Evolutionary conservation across 2,797 vertebrate species (phyloP), one percentile per base, ranked within the genome.

Genomic region (Odontamblyopus lacepedii): DNA sequence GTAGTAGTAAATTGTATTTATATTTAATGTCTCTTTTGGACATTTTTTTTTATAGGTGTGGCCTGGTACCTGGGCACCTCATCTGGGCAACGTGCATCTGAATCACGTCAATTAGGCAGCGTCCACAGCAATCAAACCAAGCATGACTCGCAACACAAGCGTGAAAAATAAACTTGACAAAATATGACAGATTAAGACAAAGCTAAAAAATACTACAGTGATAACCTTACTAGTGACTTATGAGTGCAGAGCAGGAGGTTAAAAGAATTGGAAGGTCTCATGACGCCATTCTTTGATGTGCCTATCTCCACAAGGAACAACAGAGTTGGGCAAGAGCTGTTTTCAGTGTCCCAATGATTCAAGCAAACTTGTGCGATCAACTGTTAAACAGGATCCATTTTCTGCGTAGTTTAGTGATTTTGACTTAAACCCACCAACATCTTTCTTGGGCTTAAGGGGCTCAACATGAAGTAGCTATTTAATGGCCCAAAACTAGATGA

Each of bases 21-120:
- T 66, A 9, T 29, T 66, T 48, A 26, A 12, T 64, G 4, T 2
- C 29, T 18, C 6, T 19, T 53, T 67, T 30, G 0, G n/a, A 55
- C 2, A 12, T 59, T 59, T 15, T 18, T 5, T 70, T 13, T 50
- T 48, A 92, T 83, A 99, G 98, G 96, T 98, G 93, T 98, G 98
- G 97, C 96, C 97, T 90, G 97, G 97, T 91, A 97, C 97, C 90
- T 99, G 98, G 98, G 96, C 97, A 83, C 97, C 98, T 92, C 98
- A 98, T 87, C 96, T 98, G 94, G 96, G 97, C 92, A 99, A 96
- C 80, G 96, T 99, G 92, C 98, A 99, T 95, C 95, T 99, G 95
- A 99, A 99, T 95, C 98, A 99, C 89, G 97, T 99, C 95, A 98
- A 98, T 94, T 99, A 96, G 95, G 93, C 87, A 65, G 86, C 85